Conservation (phyloP, 2,888 invertebrate genomes). For the Danaus chrysippus region DNA sequence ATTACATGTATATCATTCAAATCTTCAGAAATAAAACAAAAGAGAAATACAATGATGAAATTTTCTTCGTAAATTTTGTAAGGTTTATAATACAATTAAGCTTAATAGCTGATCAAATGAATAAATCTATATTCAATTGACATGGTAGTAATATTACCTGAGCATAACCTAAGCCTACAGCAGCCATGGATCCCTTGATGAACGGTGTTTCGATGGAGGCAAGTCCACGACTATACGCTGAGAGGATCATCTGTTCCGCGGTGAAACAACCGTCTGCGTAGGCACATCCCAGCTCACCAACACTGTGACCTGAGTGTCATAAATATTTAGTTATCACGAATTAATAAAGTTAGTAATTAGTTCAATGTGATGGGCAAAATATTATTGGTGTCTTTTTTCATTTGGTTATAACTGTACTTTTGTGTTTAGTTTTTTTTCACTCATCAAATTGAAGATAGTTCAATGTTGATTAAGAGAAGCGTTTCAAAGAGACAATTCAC, state of each 20-base stretch:
- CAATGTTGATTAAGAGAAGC: not conserved
- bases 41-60: no score
- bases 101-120: not conserved
- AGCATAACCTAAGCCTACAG: constrained; percentile 84
- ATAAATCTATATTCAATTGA: not conserved
- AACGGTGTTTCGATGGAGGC: constrained; percentile 85
- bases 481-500: constrained; percentile 17
- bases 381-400: no score
- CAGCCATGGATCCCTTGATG: constrained; percentile 92
- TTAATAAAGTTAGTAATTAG: constrained; percentile 10
- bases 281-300: constrained; percentile 96
- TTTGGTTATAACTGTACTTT: no score
- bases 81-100: not conserved
- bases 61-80: no score
- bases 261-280: constrained; percentile 96
- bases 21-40: no score
- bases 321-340: constrained; percentile 5
- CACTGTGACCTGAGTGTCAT: constrained; percentile 86
- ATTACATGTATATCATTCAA: not conserved
- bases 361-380: constrained; percentile 1
- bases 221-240: constrained; percentile 90
- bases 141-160: constrained; percentile 54
- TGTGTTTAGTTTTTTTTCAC: not conserved
- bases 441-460: not conserved
- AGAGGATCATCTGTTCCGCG: constrained; percentile 90